A percentile compares a stretch with the other conserved stretches of the same genome.
Evolutionary conservation across 1,140 invertebrate genomes (phyloP).

Genomic region (Centruroides vittatus): DNA sequence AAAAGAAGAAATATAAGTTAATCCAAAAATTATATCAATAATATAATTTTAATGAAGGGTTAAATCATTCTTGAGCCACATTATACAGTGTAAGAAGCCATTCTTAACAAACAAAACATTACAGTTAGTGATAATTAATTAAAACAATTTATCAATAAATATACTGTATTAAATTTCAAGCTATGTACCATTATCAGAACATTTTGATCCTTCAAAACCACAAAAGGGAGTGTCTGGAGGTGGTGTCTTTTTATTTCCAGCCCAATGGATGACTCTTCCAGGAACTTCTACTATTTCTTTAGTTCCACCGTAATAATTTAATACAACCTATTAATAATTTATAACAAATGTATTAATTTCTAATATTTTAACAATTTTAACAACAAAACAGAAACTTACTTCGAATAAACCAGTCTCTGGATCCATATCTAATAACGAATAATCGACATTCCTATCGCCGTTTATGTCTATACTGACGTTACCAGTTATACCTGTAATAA

Average conservation of each 20-base stretch:
- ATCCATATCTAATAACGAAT: slow-evolving; percentile 43
- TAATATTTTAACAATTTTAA: too few species aligned
- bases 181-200: slow-evolving; percentile 26
- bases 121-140: too few species aligned
- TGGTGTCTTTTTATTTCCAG: slow-evolving; percentile 51
- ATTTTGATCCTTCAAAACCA: slow-evolving; percentile 81
- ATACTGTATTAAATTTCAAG: too few species aligned
- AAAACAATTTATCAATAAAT: too few species aligned
- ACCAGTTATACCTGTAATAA: slow-evolving; percentile 39
- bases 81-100: too few species aligned
- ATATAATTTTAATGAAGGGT: too few species aligned
- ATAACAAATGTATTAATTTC: too few species aligned
- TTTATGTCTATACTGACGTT: slow-evolving; percentile 54
- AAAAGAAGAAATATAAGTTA: too few species aligned
- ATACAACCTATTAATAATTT: slow-evolving; percentile 39
- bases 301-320: slow-evolving; percentile 52
- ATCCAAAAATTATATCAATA: too few species aligned
- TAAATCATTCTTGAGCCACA: too few species aligned
- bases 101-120: too few species aligned
- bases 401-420: slow-evolving; percentile 34
- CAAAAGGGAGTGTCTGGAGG: slow-evolving; percentile 75
- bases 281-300: slow-evolving; percentile 51
- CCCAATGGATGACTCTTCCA: slow-evolving; percentile 67
- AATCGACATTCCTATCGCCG: slow-evolving; percentile 71
- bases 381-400: slow-evolving; percentile 1